Conservation (phyloP, 2,888 invertebrate genomes). For the Ectemnius lituratus region DNA sequence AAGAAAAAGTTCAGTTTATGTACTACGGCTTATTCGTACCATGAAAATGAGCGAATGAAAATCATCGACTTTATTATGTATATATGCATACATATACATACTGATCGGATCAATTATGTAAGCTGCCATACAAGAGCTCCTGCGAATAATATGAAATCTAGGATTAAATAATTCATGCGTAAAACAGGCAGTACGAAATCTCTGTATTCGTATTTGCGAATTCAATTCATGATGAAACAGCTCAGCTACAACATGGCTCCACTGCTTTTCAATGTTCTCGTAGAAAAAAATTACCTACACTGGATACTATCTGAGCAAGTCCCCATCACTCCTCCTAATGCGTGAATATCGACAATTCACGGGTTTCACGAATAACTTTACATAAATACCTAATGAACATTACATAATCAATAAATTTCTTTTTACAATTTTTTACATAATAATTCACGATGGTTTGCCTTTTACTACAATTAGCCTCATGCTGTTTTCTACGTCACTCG, state of each 20-base stretch:
- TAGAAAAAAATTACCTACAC: constrained; percentile 54
- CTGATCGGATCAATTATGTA: constrained; percentile 43
- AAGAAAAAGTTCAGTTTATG: constrained; percentile 18
- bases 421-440: constrained; percentile 59
- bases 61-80: constrained; percentile 29
- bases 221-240: constrained; percentile 54
- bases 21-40: constrained; percentile 16
- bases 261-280: constrained; percentile 33
- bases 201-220: constrained; percentile 31
- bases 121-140: constrained; percentile 54
- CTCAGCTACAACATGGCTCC: constrained; percentile 47
- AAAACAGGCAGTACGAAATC: constrained; percentile 50
- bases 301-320: constrained; percentile 51
- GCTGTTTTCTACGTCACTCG: constrained; percentile 31
- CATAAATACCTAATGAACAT: constrained; percentile 51
- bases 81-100: constrained; percentile 2
- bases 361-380: constrained; percentile 34
- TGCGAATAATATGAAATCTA: constrained; percentile 45
- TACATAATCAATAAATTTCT: constrained; percentile 47
- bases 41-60: constrained; percentile 38
- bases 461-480: constrained; percentile 55
- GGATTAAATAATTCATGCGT: constrained; percentile 43
- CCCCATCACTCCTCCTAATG: constrained; percentile 17
- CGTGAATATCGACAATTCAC: constrained; percentile 24
- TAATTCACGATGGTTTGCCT: constrained; percentile 37